Conservation (phyloP, 2,797 vertebrate species). For the Rhodeus uyekii region DNA sequence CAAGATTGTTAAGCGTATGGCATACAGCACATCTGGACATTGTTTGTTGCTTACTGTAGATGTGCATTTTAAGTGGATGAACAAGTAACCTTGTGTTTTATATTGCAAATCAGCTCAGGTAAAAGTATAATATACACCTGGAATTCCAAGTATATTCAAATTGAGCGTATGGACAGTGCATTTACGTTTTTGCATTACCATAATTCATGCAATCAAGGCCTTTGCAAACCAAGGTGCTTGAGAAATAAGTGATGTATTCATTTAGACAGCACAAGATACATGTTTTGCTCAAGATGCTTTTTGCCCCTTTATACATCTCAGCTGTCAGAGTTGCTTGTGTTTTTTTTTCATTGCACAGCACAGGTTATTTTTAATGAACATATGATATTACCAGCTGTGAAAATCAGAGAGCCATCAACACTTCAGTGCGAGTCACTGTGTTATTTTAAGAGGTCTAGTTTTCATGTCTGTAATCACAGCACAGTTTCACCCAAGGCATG, state of each 20-base stretch:
- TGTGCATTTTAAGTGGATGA: not conserved
- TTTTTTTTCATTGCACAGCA: not conserved
- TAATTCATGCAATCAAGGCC: not conserved
- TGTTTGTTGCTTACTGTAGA: not conserved
- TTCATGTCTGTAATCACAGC: constrained; percentile 30
- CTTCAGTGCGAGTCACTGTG: constrained; percentile 23
- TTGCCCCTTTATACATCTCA: constrained; percentile 7
- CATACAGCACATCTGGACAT: not conserved
- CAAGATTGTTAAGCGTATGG: no score
- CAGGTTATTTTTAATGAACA: constrained; percentile 44
- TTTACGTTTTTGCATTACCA: constrained; percentile 15
- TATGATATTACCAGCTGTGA: constrained; percentile 38
- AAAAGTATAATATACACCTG: constrained; percentile 4
- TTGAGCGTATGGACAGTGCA: not conserved
- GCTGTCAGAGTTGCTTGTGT: constrained; percentile 19
- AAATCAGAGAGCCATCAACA: constrained; percentile 44
- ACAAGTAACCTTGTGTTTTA: not conserved
- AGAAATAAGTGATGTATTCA: not conserved
- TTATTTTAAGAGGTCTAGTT: constrained; percentile 40
- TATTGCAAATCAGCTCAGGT: not conserved
- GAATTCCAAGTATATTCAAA: constrained; percentile 10
- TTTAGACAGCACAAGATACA: constrained; percentile 1
- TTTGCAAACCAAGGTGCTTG: not conserved
- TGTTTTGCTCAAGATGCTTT: constrained; percentile 1
- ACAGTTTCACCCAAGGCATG: constrained; percentile 35